Percentiles rank a stretch among this genome's conserved stretches.
Evolutionary conservation across 1,140 invertebrate species (phyloP).

Genomic region (Melanaphis sacchari): DNA sequence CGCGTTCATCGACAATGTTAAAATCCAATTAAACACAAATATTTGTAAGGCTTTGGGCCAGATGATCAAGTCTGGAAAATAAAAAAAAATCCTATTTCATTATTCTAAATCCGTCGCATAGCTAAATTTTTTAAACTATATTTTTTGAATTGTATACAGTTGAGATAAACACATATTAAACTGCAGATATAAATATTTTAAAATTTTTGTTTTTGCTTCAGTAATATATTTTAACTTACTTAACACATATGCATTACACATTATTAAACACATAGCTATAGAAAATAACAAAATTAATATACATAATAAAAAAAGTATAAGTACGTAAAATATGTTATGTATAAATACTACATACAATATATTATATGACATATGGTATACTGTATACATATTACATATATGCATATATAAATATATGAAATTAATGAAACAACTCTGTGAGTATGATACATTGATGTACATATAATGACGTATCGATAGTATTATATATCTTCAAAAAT

Average conservation of each 20-base stretch:
- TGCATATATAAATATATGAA: too few relatives aligned
- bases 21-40: background rate
- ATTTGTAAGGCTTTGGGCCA: background rate
- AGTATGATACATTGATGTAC: too few relatives aligned
- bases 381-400: too few relatives aligned
- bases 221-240: background rate
- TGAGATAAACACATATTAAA: too few relatives aligned
- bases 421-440: too few relatives aligned
- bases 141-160: background rate
- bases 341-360: too few relatives aligned
- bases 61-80: background rate
- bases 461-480: too few relatives aligned
- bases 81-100: background rate
- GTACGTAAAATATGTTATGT: too few relatives aligned
- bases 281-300: too few relatives aligned
- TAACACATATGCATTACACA: background rate
- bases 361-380: too few relatives aligned
- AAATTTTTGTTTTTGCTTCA: background rate
- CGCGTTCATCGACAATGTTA: constrained; percentile 1
- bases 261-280: background rate
- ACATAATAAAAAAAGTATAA: too few relatives aligned
- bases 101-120: background rate
- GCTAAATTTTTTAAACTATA: background rate
- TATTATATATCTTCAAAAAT: background rate
- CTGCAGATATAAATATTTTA: background rate